Evolutionary conservation across 1,140 invertebrate genomes (phyloP), one percentile per base, ranked within the genome.

Genomic region (Manduca sexta): DNA sequence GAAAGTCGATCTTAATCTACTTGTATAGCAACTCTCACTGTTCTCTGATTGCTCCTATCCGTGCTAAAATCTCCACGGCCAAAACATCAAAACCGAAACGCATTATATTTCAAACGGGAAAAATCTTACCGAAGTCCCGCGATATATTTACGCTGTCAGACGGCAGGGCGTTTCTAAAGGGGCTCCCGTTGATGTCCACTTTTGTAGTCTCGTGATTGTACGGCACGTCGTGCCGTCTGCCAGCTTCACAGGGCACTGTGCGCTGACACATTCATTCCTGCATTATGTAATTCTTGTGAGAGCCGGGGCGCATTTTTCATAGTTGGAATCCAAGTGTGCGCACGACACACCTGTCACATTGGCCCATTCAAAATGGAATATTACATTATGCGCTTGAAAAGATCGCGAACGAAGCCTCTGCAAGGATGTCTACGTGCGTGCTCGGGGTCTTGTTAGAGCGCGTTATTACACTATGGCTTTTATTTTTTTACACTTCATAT

Each of bases 271-370:
- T 69, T 67, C 61, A 57, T 69, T 67, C 58, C 50, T 66, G 60
- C 68, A 69, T 76, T 70, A 73, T 69, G 56, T 64, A 69, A 69
- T 65, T 54, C 67, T 52, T 52, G 15, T 38, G 58, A 58, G 60
- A 52, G 51, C 29, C 46, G 42, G 34, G 42, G 64, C 69, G 61
- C 61, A 75, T 73, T 72, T 75, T 73, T 75, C 72, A 72, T 70
- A 67, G 58, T 54, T 57, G 60, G 52, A 63, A 64, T 62, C 64
- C 43, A 50, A 47, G 54, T 57, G 52, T 54, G 52, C 50, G 54
- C 53, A 53, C 33, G 44, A 55, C 55, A 47, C 72, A 73, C 67
- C 69, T 75, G 72, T 71, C 69, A 63, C 61, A 39, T 54, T 39
- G 16, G 38, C 49, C 38, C 55, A 57, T 57, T 67, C 60, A 58